Conservation (phyloP, 2,888 invertebrate genomes). For the Megamerina dolium region DNA sequence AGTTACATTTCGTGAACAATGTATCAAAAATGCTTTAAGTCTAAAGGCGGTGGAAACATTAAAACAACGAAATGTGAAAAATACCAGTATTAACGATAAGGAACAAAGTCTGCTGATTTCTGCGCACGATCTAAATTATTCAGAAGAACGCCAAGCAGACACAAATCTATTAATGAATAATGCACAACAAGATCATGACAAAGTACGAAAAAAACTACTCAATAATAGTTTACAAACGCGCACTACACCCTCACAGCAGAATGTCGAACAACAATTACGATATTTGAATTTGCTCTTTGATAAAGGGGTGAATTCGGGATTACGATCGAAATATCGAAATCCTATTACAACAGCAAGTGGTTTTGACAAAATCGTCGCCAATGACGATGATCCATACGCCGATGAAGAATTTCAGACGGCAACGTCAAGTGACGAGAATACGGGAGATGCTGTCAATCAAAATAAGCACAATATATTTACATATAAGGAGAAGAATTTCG, state of each 20-base stretch:
- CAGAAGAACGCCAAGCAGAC: constrained; percentile 35
- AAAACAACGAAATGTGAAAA: constrained; percentile 3
- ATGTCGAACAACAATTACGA: constrained; percentile 27
- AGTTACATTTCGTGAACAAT: constrained; percentile 45
- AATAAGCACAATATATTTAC: constrained; percentile 38
- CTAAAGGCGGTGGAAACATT: constrained; percentile 29
- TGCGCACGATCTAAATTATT: constrained; percentile 33
- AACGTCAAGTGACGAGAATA: constrained; percentile 39
- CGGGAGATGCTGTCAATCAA: constrained; percentile 9
- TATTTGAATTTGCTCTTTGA: constrained; percentile 38
- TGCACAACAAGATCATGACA: constrained; percentile 27
- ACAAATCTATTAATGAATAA: constrained; percentile 33
- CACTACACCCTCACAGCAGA: constrained; percentile 16
- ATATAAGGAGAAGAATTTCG: constrained; percentile 45
- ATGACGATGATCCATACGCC: constrained; percentile 12
- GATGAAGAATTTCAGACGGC: constrained; percentile 39
- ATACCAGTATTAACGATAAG: constrained; percentile 11
- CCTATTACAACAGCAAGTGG: background rate
- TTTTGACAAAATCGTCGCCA: constrained; percentile 8
- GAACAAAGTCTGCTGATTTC: constrained; percentile 29
- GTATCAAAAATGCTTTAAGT: constrained; percentile 39
- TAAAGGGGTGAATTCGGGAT: constrained; percentile 26
- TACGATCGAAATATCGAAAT: constrained; percentile 14
- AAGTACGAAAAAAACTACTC: constrained; percentile 34
- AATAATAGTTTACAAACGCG: constrained; percentile 19